Evolutionary conservation across 92 coral and sea anemone genomes (phyloP).

Genomic region (Parazoanthus darwini): DNA sequence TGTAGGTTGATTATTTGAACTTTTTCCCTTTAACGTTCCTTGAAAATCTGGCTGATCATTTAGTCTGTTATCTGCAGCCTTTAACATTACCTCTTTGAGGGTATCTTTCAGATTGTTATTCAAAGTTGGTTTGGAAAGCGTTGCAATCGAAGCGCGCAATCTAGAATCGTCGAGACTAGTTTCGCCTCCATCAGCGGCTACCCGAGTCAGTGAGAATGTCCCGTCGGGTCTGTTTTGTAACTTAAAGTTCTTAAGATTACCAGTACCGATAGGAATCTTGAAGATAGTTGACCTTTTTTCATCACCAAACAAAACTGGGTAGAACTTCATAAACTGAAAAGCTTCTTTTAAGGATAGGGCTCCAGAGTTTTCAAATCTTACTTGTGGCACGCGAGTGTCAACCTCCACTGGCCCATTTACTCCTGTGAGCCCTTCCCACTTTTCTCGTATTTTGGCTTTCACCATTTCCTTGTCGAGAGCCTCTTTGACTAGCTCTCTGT

Average conservation of each 20-base stretch:
- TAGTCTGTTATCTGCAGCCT: conserved; percentile 1
- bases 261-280: conserved; percentile 40
- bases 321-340: conserved; percentile 26
- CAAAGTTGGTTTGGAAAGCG: neutral
- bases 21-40: neutral
- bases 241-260: conserved; percentile 28
- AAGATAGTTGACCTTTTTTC: neutral
- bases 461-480: conserved; percentile 8
- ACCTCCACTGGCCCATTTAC: neutral
- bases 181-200: neutral
- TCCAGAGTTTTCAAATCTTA: conserved; percentile 1
- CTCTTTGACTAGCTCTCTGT: neutral
- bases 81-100: neutral
- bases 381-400: neutral
- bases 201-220: conserved; percentile 17
- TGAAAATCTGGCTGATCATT: conserved; percentile 36
- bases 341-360: neutral
- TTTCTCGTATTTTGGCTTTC: neutral
- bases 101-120: neutral
- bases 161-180: conserved; percentile 11
- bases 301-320: conserved; percentile 1
- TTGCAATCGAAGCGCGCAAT: neutral
- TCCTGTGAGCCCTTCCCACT: neutral
- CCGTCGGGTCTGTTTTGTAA: conserved; percentile 26
- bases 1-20: neutral